Evolutionary conservation across 1,140 invertebrate species (phyloP), one percentile per base, ranked within the genome.

Genomic region (Paramacrobiotus metropolitanus): DNA sequence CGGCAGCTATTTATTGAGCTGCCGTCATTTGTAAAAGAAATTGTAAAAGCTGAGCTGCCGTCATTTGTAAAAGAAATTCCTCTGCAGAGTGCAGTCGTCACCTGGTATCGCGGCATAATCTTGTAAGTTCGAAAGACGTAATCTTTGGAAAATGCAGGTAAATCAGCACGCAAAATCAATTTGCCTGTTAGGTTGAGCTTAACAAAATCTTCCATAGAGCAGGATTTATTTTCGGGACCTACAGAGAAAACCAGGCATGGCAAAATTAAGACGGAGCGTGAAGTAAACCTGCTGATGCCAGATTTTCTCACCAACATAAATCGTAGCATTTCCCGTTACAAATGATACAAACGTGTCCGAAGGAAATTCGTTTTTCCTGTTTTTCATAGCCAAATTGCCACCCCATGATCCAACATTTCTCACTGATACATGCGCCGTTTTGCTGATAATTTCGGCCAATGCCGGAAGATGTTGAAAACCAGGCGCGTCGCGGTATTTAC

Each of bases 381-480:
- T 79, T 71, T 87, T 87, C 63, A 86, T 77, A 73, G 82, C 81
- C 55, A 88, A 71, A 68, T 87, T 87, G 30, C 85, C 85, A 31
- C 82, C 85, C 64, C 86, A 69, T 3, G 80, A 82, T 45, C 80
- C 83, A 18, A 55, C 48, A 28, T 55, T 55, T 18, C 48, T 9
- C 9, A 55, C 48, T 9, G 15, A 15, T 24, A 18, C 48, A 24
- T 55, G 48, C 9, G 48, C 48, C 9, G 48, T 55, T 24, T 55
- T 55, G 48, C 24, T 55, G 48, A 55, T 24, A 9, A 55, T 55
- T 4, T 15, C 48, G 15, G 48, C 48, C 9, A 55, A 18, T 24
- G 9, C 9, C 48, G 9, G 4, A 9, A 55, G 48, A 24, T 55
- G 24, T 4, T 15, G 9, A 24, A 55, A 55, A 4, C 48, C 48